phyloP scores from a whole-genome alignment of 1,140 invertebrate genomes.

The Muscidifurax raptorellus region DNA sequence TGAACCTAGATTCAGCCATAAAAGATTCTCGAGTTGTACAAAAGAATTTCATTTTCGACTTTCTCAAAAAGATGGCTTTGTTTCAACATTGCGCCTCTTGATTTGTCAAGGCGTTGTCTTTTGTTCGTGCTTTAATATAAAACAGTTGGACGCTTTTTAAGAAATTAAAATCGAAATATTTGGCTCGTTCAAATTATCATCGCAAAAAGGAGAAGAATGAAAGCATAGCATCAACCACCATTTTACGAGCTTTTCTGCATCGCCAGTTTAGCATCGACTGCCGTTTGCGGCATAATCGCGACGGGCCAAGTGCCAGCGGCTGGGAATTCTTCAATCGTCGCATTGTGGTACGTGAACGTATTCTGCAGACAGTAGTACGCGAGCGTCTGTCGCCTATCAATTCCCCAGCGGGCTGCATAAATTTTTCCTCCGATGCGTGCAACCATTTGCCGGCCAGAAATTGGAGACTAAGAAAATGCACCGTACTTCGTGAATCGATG shows the following conservation, averaged over 20 bases:
- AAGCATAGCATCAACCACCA: too few species aligned
- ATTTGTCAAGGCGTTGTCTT: background rate
- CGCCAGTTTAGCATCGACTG: background rate
- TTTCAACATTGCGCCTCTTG: background rate
- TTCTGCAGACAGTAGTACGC: background rate
- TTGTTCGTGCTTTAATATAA: background rate
- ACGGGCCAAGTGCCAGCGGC: slow-evolving; percentile 16
- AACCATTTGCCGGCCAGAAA: background rate
- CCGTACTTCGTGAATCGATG: background rate
- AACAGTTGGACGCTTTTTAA: too few species aligned
- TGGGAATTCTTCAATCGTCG: slow-evolving; percentile 4
- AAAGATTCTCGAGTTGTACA: background rate
- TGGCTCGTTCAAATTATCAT: background rate
- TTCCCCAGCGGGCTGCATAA: background rate
- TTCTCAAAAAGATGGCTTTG: background rate
- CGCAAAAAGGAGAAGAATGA: background rate
- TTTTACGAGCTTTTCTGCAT: background rate
- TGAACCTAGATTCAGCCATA: background rate
- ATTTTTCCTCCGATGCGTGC: slow-evolving; percentile 11
- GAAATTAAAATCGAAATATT: background rate
- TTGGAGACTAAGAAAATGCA: background rate
- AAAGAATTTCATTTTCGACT: background rate
- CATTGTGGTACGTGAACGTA: background rate
- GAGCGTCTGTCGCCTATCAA: slow-evolving; percentile 13
- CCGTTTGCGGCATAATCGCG: slow-evolving; percentile 2